Evolutionary conservation across 2,888 invertebrate species (phyloP).

Genomic region (Limnephilus rhombicus): DNA sequence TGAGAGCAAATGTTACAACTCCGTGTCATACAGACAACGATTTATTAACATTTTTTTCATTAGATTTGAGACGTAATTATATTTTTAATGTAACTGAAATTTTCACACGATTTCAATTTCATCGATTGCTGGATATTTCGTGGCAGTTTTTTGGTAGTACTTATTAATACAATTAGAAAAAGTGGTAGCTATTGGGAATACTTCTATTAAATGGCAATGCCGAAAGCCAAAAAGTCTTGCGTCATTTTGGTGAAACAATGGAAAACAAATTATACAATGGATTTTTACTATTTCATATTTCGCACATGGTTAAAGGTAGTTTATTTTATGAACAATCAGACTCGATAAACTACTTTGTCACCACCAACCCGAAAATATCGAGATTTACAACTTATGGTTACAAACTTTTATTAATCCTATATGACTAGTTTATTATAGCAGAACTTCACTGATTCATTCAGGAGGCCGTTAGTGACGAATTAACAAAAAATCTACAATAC

Average conservation of each 20-base stretch:
- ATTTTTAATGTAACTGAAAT: neutral
- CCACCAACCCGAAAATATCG: too few species aligned
- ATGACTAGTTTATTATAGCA: too few species aligned
- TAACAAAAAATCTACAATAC: too few species aligned
- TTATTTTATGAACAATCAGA: neutral
- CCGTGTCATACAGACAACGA: neutral
- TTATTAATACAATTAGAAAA: neutral
- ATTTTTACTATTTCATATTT: neutral
- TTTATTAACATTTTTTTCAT: neutral
- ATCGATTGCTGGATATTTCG: neutral
- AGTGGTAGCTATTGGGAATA: neutral
- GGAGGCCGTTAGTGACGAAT: too few species aligned
- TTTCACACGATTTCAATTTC: neutral
- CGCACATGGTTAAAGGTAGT: neutral
- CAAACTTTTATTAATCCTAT: too few species aligned
- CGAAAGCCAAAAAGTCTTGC: neutral
- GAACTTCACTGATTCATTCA: too few species aligned
- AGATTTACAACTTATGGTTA: too few species aligned
- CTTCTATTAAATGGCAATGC: neutral
- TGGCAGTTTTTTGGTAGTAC: neutral
- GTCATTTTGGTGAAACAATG: neutral
- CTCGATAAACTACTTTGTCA: neutral
- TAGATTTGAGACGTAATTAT: neutral
- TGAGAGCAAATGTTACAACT: neutral
- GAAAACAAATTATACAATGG: neutral